Evolutionary conservation across 2,113 vertebrate genomes (phyloP).

Genomic region (Osmerus eperlanus): DNA sequence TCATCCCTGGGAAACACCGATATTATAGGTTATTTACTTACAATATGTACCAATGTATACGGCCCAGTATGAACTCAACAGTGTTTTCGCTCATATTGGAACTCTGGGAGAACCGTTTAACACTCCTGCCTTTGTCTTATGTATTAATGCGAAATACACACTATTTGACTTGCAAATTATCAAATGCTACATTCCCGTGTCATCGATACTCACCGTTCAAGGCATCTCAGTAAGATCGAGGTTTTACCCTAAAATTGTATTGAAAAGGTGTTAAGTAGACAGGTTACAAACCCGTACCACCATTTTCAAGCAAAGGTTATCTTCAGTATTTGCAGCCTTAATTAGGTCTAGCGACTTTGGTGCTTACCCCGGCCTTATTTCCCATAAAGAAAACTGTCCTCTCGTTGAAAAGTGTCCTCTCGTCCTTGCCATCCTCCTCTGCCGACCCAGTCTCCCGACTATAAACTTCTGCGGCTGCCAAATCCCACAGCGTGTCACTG

Average conservation of each 20-base stretch:
- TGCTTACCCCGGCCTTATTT: constrained; percentile 84
- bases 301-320: no score
- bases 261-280: not conserved
- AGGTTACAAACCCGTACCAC: not conserved
- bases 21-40: not conserved
- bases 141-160: no score
- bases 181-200: no score
- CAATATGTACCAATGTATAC: not conserved
- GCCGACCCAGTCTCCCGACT: constrained; percentile 58
- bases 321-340: no score
- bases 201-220: constrained; percentile 81
- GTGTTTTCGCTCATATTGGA: no score
- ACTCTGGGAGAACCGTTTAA: no score
- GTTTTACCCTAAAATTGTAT: constrained; percentile 79
- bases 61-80: not conserved
- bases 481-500: constrained; percentile 89
- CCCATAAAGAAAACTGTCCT: constrained; percentile 87
- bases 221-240: constrained; percentile 86
- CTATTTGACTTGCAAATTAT: not conserved
- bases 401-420: constrained; percentile 65
- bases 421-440: constrained; percentile 28
- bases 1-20: constrained; percentile 79
- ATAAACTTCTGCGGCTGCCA: constrained; percentile 81
- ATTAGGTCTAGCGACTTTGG: no score
- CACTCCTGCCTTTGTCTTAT: no score